A percentile compares a stretch with the other conserved stretches of the same genome.
These are phyloP conservation scores for Crematogaster levior DNA, from an alignment of 2,888 invertebrate genomes.

Conservation along the genomic window DNA sequence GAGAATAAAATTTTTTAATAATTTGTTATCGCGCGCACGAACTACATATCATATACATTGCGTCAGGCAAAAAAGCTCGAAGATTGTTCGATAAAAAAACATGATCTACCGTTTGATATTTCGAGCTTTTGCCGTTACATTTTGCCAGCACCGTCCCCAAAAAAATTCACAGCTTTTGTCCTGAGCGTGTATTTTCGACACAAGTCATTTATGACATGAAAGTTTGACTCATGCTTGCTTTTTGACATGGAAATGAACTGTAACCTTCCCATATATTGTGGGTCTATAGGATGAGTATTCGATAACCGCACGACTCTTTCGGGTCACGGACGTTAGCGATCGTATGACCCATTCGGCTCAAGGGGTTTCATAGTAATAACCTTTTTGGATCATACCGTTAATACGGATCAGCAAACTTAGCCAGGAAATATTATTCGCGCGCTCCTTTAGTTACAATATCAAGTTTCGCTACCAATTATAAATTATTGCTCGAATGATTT, in stretches of 20 bases:
- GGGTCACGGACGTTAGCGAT: slow-evolving; percentile 14
- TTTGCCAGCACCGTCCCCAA: not conserved
- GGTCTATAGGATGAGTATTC: too few relatives aligned
- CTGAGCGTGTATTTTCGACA: not conserved
- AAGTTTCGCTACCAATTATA: not conserved
- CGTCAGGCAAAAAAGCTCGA: not conserved
- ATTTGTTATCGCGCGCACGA: not conserved
- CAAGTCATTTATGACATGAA: slow-evolving; percentile 12
- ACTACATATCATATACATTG: not conserved
- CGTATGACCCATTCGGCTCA: slow-evolving; percentile 8
- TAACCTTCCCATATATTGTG: slow-evolving; percentile 12
- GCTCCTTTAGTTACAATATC: not conserved
- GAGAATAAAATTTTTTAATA: not conserved
- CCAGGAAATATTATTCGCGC: not conserved
- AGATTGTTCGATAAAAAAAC: not conserved
- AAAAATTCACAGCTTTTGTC: slow-evolving; percentile 7
- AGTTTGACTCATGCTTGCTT: slow-evolving; percentile 4
- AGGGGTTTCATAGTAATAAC: slow-evolving; percentile 19
- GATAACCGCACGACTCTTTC: not conserved
- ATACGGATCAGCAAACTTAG: slow-evolving; percentile 39
- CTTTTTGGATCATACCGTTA: slow-evolving; percentile 32
- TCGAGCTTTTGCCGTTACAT: not conserved
- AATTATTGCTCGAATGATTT: slow-evolving; percentile 1
- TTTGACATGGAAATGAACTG: slow-evolving; percentile 20
- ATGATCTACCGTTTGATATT: not conserved